These are phyloP conservation scores for Fulica atra DNA, from an alignment of 2,113 vertebrate species.

Conservation along the genomic window DNA sequence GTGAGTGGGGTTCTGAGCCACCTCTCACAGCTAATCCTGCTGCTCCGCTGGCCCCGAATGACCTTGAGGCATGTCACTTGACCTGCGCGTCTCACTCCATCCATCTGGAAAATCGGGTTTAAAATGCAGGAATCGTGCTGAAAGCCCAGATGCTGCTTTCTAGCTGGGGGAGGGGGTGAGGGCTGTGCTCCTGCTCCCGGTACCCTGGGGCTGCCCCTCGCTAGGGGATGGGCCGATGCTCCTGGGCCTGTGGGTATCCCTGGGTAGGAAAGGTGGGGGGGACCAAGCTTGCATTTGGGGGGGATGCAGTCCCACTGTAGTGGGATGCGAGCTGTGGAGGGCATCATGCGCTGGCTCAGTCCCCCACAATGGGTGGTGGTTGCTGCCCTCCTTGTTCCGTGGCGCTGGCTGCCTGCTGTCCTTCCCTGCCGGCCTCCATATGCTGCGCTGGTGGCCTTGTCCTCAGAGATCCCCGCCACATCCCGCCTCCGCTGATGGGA, in stretches of 20 bases:
- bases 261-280: fast-evolving
- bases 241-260: background rate
- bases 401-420: background rate
- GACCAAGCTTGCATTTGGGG: background rate
- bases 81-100: slow-evolving; percentile 16
- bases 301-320: background rate
- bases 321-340: too few species aligned
- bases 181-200: background rate
- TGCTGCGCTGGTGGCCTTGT: slow-evolving; percentile 40
- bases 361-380: background rate
- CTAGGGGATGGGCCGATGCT: fast-evolving
- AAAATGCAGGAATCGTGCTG: background rate
- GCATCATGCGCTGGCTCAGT: too few species aligned
- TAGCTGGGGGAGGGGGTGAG: background rate
- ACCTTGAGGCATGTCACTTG: slow-evolving; percentile 56
- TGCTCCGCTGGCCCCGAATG: background rate
- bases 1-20: background rate
- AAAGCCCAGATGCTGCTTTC: slow-evolving; percentile 52
- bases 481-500: background rate
- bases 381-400: background rate
- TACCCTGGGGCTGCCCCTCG: background rate
- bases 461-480: background rate
- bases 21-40: background rate
- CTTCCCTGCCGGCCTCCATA: slow-evolving; percentile 36
- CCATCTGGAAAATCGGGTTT: slow-evolving; percentile 61